These are phyloP conservation scores for Lutraria rhynchaena DNA, from an alignment of 1,140 invertebrate species.

Conservation along the genomic window DNA sequence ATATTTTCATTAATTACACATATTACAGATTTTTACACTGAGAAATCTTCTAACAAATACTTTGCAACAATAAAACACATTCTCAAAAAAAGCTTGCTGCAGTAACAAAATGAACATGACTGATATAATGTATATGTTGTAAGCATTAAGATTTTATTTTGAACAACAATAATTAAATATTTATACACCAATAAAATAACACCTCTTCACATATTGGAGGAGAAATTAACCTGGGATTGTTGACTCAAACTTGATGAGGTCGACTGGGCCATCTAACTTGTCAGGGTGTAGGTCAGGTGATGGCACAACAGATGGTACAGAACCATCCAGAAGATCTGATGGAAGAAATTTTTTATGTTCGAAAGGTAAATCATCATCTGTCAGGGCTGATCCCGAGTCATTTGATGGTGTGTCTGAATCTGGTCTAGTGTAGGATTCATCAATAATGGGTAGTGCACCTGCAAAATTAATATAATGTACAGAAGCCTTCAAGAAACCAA, in stretches of 20 bases:
- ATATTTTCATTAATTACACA: too few species aligned
- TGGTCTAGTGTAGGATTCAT: constrained; percentile 42
- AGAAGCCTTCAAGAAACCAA: too few species aligned
- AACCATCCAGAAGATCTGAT: constrained; percentile 71
- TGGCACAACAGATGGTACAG: constrained; percentile 77
- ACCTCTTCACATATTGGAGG: too few species aligned
- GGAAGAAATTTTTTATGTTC: constrained; percentile 32
- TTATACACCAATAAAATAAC: too few species aligned
- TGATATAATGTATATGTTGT: too few species aligned
- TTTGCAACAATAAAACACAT: too few species aligned
- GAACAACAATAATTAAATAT: too few species aligned
- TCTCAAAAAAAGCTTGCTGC: too few species aligned
- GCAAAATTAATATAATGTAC: constrained; percentile 8
- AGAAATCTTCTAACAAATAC: too few species aligned
- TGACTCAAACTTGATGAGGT: constrained; percentile 73
- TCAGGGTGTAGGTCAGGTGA: constrained; percentile 74
- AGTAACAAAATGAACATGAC: too few species aligned
- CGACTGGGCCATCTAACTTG: constrained; percentile 43
- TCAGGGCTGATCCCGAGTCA: constrained; percentile 67
- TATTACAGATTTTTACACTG: too few species aligned
- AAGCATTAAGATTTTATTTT: too few species aligned
- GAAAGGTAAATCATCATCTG: constrained; percentile 39
- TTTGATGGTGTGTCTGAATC: constrained; percentile 68
- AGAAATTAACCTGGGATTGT: constrained; percentile 50
- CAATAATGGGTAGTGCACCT: constrained; percentile 42